Percentiles rank a stretch among this genome's conserved stretches.
Conservation (phyloP, 2,797 vertebrate genomes). For the Sebastes wilsoni region DNA sequence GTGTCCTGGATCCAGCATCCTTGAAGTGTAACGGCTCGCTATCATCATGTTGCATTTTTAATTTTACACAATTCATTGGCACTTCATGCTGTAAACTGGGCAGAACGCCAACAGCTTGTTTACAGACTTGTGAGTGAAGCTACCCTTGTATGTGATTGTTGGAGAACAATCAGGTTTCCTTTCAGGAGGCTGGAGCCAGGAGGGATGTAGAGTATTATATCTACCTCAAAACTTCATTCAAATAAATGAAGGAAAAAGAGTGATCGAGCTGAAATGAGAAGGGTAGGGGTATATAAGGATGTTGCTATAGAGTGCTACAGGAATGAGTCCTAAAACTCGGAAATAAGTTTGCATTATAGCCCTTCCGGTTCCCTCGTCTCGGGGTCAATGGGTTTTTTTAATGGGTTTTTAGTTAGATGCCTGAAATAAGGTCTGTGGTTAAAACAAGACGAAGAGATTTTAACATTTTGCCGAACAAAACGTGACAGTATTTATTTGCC, state of each 20-base stretch:
- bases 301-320: too few relatives aligned
- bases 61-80: slow-evolving; percentile 37
- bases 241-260: background rate
- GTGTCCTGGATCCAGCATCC: slow-evolving; percentile 34
- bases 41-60: slow-evolving; percentile 17
- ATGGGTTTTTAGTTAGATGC: too few relatives aligned
- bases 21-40: slow-evolving; percentile 1
- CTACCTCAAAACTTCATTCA: slow-evolving; percentile 28
- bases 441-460: too few relatives aligned
- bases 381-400: too few relatives aligned
- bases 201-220: slow-evolving; percentile 1
- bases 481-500: too few relatives aligned
- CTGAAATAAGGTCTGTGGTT: too few relatives aligned
- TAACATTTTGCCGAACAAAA: too few relatives aligned
- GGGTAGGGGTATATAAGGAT: too few relatives aligned
- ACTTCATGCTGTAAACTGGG: slow-evolving; percentile 16
- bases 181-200: slow-evolving; percentile 32
- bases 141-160: background rate
- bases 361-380: rapidly evolving
- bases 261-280: background rate
- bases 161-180: slow-evolving; percentile 9
- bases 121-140: slow-evolving; percentile 6
- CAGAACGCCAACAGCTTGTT: background rate
- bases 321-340: too few relatives aligned
- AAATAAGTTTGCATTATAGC: too few relatives aligned